These are phyloP conservation scores for Xestobium rufovillosum DNA, from an alignment of 2,888 invertebrate species.

Conservation along the genomic window DNA sequence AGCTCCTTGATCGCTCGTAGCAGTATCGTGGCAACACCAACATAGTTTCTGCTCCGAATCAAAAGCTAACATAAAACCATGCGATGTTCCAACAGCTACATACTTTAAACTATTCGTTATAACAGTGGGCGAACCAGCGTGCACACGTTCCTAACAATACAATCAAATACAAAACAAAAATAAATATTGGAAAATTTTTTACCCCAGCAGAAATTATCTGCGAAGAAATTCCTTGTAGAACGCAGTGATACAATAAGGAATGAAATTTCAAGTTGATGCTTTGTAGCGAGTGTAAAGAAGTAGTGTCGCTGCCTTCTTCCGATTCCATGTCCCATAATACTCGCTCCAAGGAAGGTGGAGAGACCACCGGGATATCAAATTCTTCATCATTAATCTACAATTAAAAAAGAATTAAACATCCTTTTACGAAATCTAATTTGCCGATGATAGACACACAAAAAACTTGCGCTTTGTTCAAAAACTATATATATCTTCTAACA, in stretches of 20 bases:
- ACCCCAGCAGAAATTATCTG: constrained; percentile 83
- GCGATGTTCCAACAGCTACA: constrained; percentile 89
- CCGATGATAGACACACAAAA: too few relatives aligned
- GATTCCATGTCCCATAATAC: constrained; percentile 69
- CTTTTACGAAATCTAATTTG: too few relatives aligned
- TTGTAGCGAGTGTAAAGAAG: constrained; percentile 47
- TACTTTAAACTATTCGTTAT: constrained; percentile 68
- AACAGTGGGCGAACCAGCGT: constrained; percentile 83
- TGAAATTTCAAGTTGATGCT: constrained; percentile 47
- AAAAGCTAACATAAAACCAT: constrained; percentile 83
- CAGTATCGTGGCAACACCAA: constrained; percentile 74
- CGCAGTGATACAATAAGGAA: constrained; percentile 67
- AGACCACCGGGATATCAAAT: constrained; percentile 68
- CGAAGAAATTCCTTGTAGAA: constrained; percentile 82
- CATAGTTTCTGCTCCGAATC: constrained; percentile 79
- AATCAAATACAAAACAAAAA: constrained; percentile 14
- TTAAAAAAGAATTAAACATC: too few relatives aligned
- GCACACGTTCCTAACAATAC: constrained; percentile 67
- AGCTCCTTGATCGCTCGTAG: constrained; percentile 64
- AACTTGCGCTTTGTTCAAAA: too few relatives aligned
- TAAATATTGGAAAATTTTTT: constrained; percentile 34
- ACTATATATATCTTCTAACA: too few relatives aligned
- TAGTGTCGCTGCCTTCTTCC: constrained; percentile 53
- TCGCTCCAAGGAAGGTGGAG: constrained; percentile 71
- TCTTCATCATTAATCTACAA: constrained; percentile 72